Base-by-base conservation (phyloP, 2,888 invertebrate genomes). In the Automeris io region DNA sequence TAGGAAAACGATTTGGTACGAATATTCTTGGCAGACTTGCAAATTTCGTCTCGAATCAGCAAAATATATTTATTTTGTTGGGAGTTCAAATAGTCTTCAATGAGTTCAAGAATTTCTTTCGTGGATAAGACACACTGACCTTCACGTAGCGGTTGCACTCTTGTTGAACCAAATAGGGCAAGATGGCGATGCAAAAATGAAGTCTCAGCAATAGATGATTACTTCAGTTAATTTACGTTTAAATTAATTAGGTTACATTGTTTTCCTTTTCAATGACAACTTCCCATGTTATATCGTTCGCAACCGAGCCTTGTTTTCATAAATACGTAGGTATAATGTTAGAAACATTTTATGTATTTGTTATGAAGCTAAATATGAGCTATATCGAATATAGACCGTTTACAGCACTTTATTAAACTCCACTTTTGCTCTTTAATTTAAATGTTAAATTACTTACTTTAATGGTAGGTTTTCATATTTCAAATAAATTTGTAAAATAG, bases 1-100 rank as follows among this genome's bases (percentile, higher is more conserved):
- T 85, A 85, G 85, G 85, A 86, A 86, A 86, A 86, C 85, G 85
- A 86, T 86, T 85, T 85, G 80, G 74, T 83, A 82, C 75, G 78
- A 83, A 86, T 85, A 83, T 85, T 83, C 83, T 85, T 85, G 85
- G 85, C 85, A 83, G 81, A 86, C 82, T 86, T 86, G 85, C 85
- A 86, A 85, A 85, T 85, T 81, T 80, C 66, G 70, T 62, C 74
- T 76, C 64, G 77, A 83, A 83, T 85, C 85, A 80, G 77, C 83
- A 67, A 81, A 81, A 83, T 78, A 82, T 81, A 83, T 82, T 83
- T 85, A 85, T 85, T 83, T 86, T 77, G 79, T 78, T 78, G 67
- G 61, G 66, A 74, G 69, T 70, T 66, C 58, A 65, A 69, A 76
- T 66, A 69, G 71, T 57, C 66, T 69, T 60, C 67, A 62, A 76